phyloP scores from a whole-genome alignment of 2,113 vertebrate genomes.

The Gadus chalcogrammus region DNA sequence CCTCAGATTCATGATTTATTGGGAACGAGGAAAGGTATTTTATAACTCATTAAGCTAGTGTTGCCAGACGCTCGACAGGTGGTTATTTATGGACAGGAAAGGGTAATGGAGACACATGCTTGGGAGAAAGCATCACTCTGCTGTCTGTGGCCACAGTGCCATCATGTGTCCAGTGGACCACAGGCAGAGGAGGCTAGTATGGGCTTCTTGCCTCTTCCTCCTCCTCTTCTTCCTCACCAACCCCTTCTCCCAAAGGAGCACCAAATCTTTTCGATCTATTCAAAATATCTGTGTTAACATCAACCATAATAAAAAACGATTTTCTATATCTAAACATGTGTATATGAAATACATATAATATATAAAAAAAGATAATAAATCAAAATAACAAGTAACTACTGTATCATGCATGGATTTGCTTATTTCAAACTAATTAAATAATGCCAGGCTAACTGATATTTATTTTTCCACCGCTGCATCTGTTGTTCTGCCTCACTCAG shows the following conservation, averaged over 20 bases:
- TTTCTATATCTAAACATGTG: too few species aligned
- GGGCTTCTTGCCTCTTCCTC: not conserved
- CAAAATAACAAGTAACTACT: too few species aligned
- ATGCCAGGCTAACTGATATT: not conserved
- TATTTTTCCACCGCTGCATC: not conserved
- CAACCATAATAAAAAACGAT: not conserved
- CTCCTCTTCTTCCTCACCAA: not conserved
- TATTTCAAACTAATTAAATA: too few species aligned
- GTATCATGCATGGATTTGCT: too few species aligned
- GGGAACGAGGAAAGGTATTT: slow-evolving; percentile 9
- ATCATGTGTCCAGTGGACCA: slow-evolving; percentile 58
- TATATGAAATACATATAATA: too few species aligned
- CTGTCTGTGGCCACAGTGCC: slow-evolving; percentile 64
- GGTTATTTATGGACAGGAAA: slow-evolving; percentile 36
- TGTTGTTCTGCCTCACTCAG: slow-evolving; percentile 1
- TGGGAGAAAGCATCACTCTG: not conserved
- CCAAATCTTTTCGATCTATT: too few species aligned
- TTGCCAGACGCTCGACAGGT: slow-evolving; percentile 20
- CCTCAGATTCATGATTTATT: slow-evolving; percentile 29
- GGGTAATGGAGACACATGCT: slow-evolving; percentile 38
- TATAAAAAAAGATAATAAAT: too few species aligned
- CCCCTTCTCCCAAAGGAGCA: not conserved
- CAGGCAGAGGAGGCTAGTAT: not conserved
- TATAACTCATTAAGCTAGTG: slow-evolving; percentile 26
- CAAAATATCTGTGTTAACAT: not conserved